Evolutionary conservation across 2,888 invertebrate genomes (phyloP).

Genomic region (Pardosa pseudoannulata): DNA sequence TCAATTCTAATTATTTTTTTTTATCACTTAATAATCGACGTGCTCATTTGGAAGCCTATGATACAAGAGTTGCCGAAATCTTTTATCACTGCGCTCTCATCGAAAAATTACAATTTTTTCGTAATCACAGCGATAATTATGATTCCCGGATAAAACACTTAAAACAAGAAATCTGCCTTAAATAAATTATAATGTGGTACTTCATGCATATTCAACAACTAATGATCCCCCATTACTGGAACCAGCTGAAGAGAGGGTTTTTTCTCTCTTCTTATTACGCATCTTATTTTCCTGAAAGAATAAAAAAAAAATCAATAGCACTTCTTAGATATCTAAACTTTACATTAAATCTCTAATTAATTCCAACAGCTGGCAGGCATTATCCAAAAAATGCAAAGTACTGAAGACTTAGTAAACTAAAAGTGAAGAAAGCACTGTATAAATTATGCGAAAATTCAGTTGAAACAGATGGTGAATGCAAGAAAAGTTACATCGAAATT

Average conservation of each 20-base stretch:
- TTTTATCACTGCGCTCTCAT: too few species aligned
- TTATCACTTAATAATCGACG: too few species aligned
- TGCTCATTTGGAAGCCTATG: too few species aligned
- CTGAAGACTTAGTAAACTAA: conserved; percentile 13
- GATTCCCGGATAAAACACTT: not conserved
- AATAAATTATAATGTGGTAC: not conserved
- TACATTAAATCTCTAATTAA: conserved; percentile 41
- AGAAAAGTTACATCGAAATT: not conserved
- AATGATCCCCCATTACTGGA: not conserved
- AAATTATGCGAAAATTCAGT: conserved; percentile 22
- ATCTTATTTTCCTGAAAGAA: not conserved
- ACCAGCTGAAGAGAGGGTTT: not conserved
- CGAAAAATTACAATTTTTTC: not conserved
- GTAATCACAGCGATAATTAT: not conserved
- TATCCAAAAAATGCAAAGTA: conserved; percentile 24
- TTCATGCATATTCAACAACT: conserved; percentile 15
- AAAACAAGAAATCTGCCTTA: not conserved
- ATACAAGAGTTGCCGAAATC: too few species aligned
- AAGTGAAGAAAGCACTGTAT: conserved; percentile 19
- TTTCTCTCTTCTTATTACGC: not conserved
- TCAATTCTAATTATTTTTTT: too few species aligned
- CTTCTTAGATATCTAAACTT: not conserved
- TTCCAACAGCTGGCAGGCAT: conserved; percentile 13
- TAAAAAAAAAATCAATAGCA: not conserved
- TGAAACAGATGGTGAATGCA: conserved; percentile 15